Base-by-base conservation (phyloP, 2,113 vertebrate genomes). In the Vanacampus margaritifer region DNA sequence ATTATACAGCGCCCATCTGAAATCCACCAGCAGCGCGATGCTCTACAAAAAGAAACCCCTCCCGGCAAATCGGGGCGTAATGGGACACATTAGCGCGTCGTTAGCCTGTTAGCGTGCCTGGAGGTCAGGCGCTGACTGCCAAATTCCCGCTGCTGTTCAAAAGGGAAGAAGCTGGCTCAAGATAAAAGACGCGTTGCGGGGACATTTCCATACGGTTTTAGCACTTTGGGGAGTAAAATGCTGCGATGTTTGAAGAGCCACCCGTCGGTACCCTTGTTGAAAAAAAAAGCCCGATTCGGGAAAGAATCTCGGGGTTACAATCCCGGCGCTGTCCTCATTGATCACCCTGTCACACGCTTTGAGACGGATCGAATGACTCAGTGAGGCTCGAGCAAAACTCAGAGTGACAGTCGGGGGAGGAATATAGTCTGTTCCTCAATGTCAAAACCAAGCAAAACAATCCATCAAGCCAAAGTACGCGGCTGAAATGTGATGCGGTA, bases 21-120 rank as follows among this genome's bases (percentile, higher is more conserved):
- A 90, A 86, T 89, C 80, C 80, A 82, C 75, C 71, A 81, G 84
- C 82, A 78, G 87, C 78, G n/a, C 74, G 85, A 85, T 86, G 88
- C 89, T 89, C 86, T 68, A 86, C 87, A 85, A 90, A 92, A 91
- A 90, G 82, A 90, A 87, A 86, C 84, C 84, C 86, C 86, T 88
- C 84, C 85, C 81, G 87, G 87, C 85, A 90, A 90, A 90, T 90
- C 83, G 83, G 83, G 75, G 82, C 69, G 75, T 92, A 92, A 92
- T 92, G 89, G 90, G 88, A 90, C 84, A 88, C 91, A 92, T 92
- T 92, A 92, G 88, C 71, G 86, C 86, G 79, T 87, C 88, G 84
- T 91, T 88, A 91, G 89, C 85, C 87, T 88, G 76, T 84, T 82
- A 87, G 90, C 87, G 74, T 88, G 87, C 88, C 89, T 86, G 82